Percentiles rank a stretch among this genome's conserved stretches.
phyloP scores from a whole-genome alignment of 1,140 invertebrate genomes.

The Octopus bimaculoides region DNA sequence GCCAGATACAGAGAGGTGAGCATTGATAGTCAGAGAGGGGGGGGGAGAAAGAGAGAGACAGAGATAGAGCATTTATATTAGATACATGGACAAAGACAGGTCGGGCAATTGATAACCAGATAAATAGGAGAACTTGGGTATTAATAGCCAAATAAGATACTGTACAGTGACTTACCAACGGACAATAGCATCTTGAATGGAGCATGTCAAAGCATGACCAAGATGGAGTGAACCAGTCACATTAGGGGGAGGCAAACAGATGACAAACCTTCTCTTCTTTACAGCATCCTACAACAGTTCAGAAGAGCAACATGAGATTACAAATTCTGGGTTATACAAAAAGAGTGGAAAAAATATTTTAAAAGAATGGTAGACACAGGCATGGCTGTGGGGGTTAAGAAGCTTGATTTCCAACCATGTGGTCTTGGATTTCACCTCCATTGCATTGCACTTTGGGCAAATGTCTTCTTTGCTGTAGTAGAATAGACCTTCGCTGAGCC shows the following conservation, averaged over 20 bases:
- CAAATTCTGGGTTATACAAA: not conserved
- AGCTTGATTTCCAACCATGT: no score
- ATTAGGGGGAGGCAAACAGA: constrained; percentile 98
- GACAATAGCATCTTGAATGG: constrained; percentile 90
- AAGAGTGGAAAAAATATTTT: not conserved
- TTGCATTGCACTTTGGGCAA: no score
- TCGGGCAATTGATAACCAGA: not conserved
- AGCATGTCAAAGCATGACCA: constrained; percentile 96
- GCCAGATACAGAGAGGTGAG: no score
- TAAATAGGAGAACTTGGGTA: not conserved
- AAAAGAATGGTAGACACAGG: not conserved
- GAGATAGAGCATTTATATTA: no score
- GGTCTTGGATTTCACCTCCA: no score
- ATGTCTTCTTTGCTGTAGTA: no score
- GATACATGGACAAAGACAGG: not conserved
- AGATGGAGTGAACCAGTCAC: constrained; percentile 96
- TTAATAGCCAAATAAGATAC: not conserved
- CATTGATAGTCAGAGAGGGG: no score
- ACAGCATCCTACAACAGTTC: not conserved
- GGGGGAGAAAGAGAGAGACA: no score
- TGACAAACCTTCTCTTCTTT: constrained; percentile 69
- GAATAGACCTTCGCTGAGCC: no score
- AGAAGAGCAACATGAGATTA: not conserved
- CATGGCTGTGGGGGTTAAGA: no score
- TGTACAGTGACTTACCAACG: constrained; percentile 69